phyloP scores from a whole-genome alignment of 1,140 invertebrate species.

The Trichonephila inaurata region DNA sequence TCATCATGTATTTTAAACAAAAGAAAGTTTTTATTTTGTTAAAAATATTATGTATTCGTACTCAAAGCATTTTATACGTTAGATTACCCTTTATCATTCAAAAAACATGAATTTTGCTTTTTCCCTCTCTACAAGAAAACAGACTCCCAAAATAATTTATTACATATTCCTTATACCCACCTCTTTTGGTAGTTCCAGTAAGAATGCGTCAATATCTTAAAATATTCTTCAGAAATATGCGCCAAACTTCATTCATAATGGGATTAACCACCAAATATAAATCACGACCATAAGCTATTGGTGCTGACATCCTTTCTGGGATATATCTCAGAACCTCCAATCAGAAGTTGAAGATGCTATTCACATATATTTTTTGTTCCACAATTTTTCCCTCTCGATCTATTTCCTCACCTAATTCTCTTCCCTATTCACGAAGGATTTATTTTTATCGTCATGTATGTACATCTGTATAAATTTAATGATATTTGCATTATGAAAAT shows the following conservation, averaged over 20 bases:
- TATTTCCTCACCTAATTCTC: conserved; percentile 8
- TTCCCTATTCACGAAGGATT: not conserved
- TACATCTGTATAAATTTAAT: conserved; percentile 43
- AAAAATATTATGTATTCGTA: too few relatives aligned
- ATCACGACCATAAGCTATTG: conserved; percentile 8
- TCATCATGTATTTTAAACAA: too few relatives aligned
- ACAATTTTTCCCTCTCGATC: not conserved
- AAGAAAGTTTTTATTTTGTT: too few relatives aligned
- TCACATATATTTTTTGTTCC: not conserved
- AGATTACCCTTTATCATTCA: too few relatives aligned
- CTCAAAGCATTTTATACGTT: too few relatives aligned
- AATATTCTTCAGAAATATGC: conserved; percentile 15
- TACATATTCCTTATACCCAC: too few relatives aligned
- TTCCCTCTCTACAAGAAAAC: too few relatives aligned
- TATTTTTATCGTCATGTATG: conserved; percentile 8
- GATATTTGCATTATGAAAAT: conserved; percentile 47
- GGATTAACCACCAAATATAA: not conserved
- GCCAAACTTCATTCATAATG: conserved; percentile 14
- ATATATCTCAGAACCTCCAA: not conserved
- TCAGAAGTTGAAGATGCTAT: not conserved
- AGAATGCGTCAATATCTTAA: not conserved
- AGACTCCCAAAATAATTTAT: too few relatives aligned
- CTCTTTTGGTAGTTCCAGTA: not conserved
- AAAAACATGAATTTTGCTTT: too few relatives aligned
- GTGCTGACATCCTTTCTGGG: not conserved